Evolutionary conservation across 2,888 invertebrate species (phyloP), one percentile per base, ranked within the genome.

Genomic region (Mongoloraphidia duomilia): DNA sequence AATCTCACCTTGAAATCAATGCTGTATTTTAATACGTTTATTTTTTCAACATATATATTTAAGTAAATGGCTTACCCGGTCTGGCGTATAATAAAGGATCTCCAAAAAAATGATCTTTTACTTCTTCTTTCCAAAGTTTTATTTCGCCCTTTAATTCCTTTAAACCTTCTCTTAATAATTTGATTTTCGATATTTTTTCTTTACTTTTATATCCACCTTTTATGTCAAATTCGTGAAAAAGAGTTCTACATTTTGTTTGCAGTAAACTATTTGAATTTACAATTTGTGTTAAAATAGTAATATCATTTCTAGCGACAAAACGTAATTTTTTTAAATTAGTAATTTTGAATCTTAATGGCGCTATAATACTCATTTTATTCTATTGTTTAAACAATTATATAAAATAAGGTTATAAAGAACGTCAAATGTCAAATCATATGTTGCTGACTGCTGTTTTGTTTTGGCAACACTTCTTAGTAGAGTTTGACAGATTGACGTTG

Each of bases 111-210:
- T 72, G 68, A 50, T 84, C 82, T 56, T 75, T 79, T 2, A 79
- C 61, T 73, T 90, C 90, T 54, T 81, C 62, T 36, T 69, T 69
- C 69, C 81, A 82, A 35, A 87, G 56, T 41, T 70, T 67, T 0
- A 82, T 68, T 69, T 90, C 89, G 6, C 69, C 52, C 60, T 79
- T 80, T 0, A 90, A 60, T 57, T 80, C 77, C 53, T 75, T 74
- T 11, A 80, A 67, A 1, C 87, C 88, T 52, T 77, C 70, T 45
- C 76, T 69, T 36, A 85, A 64, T 50, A 76, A 69, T 55, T 79
- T 66, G 41, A 73, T 70, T 52, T 67, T 69, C 3, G 75, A 66
- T 38, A 71, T 60, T 50, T 53, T 56, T 42, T 55, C 60, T 56
- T 58, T 58, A 3, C 66, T 68, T 46, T 71, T 64, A 59, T 80